Evolutionary conservation across 2,888 invertebrate species (phyloP).

Genomic region (Dermolepida albohirtum): DNA sequence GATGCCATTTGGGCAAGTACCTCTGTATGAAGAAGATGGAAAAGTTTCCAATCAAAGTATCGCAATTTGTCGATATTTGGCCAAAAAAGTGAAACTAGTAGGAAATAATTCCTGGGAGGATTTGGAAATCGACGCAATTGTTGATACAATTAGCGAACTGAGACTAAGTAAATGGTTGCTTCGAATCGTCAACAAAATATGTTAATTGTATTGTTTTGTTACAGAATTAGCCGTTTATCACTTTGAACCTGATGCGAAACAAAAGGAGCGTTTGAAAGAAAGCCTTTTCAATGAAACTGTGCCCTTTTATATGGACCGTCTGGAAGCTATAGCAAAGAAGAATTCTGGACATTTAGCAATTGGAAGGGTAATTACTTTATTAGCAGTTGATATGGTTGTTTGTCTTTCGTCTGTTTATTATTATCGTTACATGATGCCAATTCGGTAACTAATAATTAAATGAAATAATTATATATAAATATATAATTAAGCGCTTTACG

Average conservation of each 20-base stretch:
- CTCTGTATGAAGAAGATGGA: constrained; percentile 72
- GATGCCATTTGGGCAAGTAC: constrained; percentile 73
- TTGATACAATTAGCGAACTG: constrained; percentile 71
- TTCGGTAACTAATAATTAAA: no score
- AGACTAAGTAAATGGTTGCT: constrained; percentile 66
- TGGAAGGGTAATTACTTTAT: constrained; percentile 39
- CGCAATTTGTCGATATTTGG: constrained; percentile 72
- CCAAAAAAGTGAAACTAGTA: constrained; percentile 69
- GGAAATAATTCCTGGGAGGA: constrained; percentile 70
- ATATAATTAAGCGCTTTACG: no score
- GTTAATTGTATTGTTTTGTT: constrained; percentile 3
- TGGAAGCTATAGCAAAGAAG: constrained; percentile 69
- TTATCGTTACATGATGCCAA: no score
- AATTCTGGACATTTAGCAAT: constrained; percentile 70
- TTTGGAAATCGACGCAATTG: constrained; percentile 70
- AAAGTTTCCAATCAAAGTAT: constrained; percentile 70
- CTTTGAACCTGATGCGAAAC: constrained; percentile 67
- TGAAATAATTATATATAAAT: no score
- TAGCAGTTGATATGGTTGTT: no score
- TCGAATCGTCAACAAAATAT: background rate
- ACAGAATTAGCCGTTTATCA: constrained; percentile 67
- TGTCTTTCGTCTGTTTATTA: no score
- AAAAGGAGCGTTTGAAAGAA: constrained; percentile 66
- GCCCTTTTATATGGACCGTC: constrained; percentile 69
- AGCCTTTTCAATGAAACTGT: constrained; percentile 66